phyloP scores from a whole-genome alignment of 1,140 invertebrate species.

The Mercenaria mercenaria region DNA sequence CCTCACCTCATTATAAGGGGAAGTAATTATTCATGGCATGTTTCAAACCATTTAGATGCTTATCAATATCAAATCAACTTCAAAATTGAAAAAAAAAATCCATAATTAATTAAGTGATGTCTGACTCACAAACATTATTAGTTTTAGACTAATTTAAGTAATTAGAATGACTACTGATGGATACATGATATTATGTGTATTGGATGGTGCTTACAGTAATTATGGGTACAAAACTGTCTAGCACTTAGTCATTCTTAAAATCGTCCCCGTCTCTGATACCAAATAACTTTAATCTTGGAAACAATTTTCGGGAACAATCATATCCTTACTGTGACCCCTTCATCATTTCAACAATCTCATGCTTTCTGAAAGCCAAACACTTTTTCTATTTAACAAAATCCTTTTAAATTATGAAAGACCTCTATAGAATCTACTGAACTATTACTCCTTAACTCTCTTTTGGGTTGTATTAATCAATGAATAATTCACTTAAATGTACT shows the following conservation, averaged over 20 bases:
- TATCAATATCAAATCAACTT: background rate
- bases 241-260: background rate
- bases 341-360: too few species aligned
- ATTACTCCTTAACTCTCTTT: too few species aligned
- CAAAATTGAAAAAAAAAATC: background rate
- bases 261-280: too few species aligned
- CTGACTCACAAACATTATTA: conserved; percentile 17
- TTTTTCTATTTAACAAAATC: too few species aligned
- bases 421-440: too few species aligned
- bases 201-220: background rate
- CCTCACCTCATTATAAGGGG: background rate
- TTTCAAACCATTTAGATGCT: conserved; percentile 29
- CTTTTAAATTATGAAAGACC: too few species aligned
- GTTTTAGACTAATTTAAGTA: conserved; percentile 11
- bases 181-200: background rate
- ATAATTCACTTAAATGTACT: too few species aligned
- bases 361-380: too few species aligned
- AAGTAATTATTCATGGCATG: conserved; percentile 30
- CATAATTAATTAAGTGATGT: conserved; percentile 11
- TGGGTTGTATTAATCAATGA: too few species aligned
- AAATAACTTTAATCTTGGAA: too few species aligned
- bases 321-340: too few species aligned
- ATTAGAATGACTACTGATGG: background rate
- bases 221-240: background rate
- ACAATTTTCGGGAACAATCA: too few species aligned